These are phyloP conservation scores for Chionoecetes opilio DNA, from an alignment of 1,140 invertebrate species.

Conservation along the genomic window DNA sequence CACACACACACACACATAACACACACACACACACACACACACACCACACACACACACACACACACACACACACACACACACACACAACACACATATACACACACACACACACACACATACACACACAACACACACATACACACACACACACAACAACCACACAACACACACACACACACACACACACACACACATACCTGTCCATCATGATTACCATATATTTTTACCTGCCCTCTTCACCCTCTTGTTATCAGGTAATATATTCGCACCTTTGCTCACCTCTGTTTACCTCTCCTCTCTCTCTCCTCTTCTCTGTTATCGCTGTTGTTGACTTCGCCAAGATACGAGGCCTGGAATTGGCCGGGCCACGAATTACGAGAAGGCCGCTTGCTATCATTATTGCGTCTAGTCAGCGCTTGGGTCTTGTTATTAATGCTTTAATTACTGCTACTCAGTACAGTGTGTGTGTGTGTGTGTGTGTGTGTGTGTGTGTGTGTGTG, in stretches of 20 bases:
- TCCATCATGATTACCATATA: neutral
- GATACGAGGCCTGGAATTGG: neutral
- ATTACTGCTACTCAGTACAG: neutral
- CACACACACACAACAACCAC: conserved; percentile 13
- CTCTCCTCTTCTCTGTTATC: neutral
- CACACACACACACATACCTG: conserved; percentile 11
- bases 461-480: neutral
- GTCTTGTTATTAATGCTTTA: conserved; percentile 21
- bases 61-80: conserved; percentile 34
- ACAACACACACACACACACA: conserved; percentile 35
- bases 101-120: neutral
- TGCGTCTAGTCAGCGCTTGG: neutral
- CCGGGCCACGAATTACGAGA: neutral
- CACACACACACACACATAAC: conserved; percentile 56
- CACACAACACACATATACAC: conserved; percentile 29
- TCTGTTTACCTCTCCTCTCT: neutral
- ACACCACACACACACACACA: conserved; percentile 40
- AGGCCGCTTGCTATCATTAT: neutral
- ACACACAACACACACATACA: neutral
- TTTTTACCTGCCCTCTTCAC: neutral
- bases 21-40: conserved; percentile 55
- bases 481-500: conserved; percentile 3
- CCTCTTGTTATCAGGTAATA: neutral
- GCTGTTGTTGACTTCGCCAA: neutral
- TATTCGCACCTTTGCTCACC: neutral